phyloP scores from a whole-genome alignment of 2,113 vertebrate species.

The Charina bottae region DNA sequence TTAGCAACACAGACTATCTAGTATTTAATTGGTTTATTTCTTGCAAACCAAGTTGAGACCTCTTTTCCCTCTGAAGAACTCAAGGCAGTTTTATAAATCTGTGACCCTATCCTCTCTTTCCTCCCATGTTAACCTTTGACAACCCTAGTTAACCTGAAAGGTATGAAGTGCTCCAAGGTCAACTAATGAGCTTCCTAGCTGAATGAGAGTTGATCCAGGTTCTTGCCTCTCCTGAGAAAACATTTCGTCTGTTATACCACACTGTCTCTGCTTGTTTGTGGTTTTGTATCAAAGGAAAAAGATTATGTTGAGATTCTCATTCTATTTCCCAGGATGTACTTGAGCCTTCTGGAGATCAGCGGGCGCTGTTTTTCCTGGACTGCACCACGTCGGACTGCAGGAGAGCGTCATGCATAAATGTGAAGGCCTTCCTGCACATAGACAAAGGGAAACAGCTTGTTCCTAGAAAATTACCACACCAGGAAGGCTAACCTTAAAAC shows the following conservation, averaged over 20 bases:
- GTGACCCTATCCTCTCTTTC: neutral
- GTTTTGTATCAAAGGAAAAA: neutral
- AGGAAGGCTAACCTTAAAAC: neutral
- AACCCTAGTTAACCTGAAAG: neutral
- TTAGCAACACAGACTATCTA: neutral
- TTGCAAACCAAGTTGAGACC: neutral
- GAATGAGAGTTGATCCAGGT: neutral
- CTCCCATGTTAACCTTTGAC: neutral
- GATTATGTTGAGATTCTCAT: neutral
- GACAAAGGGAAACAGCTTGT: neutral
- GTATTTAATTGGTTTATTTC: neutral
- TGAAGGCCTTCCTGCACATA: neutral
- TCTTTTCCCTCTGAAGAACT: neutral
- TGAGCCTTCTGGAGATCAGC: neutral
- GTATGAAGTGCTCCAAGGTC: neutral
- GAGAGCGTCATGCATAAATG: neutral
- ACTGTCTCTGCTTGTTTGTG: neutral
- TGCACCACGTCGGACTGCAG: neutral
- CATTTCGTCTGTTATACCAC: too few species aligned
- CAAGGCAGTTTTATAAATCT: neutral
- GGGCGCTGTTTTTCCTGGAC: neutral
- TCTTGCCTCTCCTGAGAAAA: neutral
- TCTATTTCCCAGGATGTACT: neutral
- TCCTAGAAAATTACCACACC: neutral
- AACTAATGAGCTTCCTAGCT: neutral